Base-by-base conservation (phyloP, 2,113 vertebrate species). In the Lepisosteus osseus region DNA sequence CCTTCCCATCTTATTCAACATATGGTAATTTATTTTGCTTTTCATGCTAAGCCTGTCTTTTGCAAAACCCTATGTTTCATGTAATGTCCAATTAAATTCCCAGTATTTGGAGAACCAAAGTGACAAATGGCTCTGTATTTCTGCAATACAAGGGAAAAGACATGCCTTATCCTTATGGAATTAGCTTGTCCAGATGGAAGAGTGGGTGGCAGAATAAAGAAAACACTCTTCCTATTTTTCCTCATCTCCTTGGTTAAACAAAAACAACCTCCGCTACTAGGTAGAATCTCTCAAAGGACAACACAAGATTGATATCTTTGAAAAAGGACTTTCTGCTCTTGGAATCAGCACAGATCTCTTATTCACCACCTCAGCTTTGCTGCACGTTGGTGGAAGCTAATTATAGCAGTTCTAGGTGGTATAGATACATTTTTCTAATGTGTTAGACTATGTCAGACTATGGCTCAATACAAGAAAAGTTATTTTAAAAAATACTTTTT, bases 141-240 rank as follows among this genome's bases (percentile, higher is more conserved):
- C 44, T 17, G 7, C 15, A 41, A 67, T 3, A 51, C 47, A 51
- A 6, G 47, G 47, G 47, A 51, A 9, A 51, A 51, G 47, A 51
- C 47, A 6, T 5, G 47, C 5, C 47, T 5, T 9, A 5, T 9
- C 47, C 47, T 51, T 51, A 9, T 51, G 47, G 5, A 9, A 51
- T 51, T 9, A 9, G 47, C 9, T 9, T 51, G 47, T 4, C 56
- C 56, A 59, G 56, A 59, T 59, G 56, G n/a, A 59, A 9, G 56
- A 59, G 56, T 59, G 12, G 7, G 56, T 59, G 56, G 81, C 80
- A 80, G 83, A 87, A 85, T 47, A 55, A n/a, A 54, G 45, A 14
- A 3, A 51, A 41, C 44, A 15, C 17, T 65, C 42, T 67, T 15
- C 44, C 61, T 43, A 14, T 54, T 43, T 70, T 40, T 45, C 42